phyloP scores from a whole-genome alignment of 1,140 invertebrate species.

The Portunus trituberculatus region DNA sequence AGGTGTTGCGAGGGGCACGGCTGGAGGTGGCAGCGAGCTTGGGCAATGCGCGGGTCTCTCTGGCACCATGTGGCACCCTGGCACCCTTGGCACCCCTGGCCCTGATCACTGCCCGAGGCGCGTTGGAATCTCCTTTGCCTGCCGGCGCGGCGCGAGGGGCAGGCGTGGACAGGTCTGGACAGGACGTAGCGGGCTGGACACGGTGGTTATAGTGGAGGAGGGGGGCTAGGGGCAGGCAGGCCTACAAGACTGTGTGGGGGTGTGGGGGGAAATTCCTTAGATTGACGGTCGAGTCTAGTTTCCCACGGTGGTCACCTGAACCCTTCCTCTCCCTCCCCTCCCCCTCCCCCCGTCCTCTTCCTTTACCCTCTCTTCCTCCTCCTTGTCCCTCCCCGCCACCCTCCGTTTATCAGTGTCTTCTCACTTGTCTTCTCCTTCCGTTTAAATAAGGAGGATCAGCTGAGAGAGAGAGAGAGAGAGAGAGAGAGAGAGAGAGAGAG shows the following conservation, averaged over 20 bases:
- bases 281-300: not conserved
- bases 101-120: not conserved
- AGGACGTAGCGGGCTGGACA: not conserved
- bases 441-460: not conserved
- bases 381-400: not conserved
- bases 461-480: conserved; percentile 23
- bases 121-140: not conserved
- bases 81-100: not conserved
- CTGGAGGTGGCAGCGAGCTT: too few relatives aligned
- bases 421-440: conserved; percentile 3
- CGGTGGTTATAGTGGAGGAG: not conserved
- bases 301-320: not conserved
- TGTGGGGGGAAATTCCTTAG: not conserved
- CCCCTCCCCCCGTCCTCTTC: not conserved
- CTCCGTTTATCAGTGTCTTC: not conserved
- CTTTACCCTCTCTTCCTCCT: not conserved
- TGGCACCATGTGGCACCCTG: not conserved
- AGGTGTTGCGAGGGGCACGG: too few relatives aligned
- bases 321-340: not conserved
- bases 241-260: not conserved
- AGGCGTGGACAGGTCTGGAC: not conserved
- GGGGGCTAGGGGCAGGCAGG: not conserved
- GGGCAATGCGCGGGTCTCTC: not conserved
- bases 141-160: not conserved
- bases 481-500: conserved; percentile 38